Conservation (phyloP, 1,140 invertebrate genomes). For the Fopius arisanus region DNA sequence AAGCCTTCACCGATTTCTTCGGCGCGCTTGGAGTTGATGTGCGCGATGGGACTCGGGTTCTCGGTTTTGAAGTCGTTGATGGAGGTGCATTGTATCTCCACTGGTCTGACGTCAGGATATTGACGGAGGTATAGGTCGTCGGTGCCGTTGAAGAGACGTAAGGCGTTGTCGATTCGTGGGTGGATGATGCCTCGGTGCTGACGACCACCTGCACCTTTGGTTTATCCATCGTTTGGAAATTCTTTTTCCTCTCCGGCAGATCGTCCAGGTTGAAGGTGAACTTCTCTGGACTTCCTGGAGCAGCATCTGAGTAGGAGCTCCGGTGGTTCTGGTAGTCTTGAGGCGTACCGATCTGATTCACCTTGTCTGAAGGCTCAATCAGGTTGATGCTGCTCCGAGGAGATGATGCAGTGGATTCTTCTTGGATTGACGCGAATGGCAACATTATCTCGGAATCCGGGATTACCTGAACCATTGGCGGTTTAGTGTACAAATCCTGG, state of each 20-base stretch:
- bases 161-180: conserved; percentile 23
- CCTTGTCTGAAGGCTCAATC: neutral
- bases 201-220: conserved; percentile 46
- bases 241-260: neutral
- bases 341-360: neutral
- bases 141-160: conserved; percentile 22
- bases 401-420: neutral
- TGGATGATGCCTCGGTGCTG: conserved; percentile 44
- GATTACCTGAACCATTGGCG: conserved; percentile 65
- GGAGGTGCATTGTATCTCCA: conserved; percentile 56
- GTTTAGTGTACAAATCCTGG: conserved; percentile 66
- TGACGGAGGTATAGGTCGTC: conserved; percentile 32
- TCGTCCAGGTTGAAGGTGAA: conserved; percentile 52
- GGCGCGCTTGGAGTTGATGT: neutral
- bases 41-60: neutral
- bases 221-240: conserved; percentile 15
- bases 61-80: neutral
- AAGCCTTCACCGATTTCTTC: neutral
- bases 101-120: conserved; percentile 46
- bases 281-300: conserved; percentile 46
- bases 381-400: conserved; percentile 8
- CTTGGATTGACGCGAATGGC: conserved; percentile 21
- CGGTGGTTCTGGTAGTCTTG: conserved; percentile 41
- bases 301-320: conserved; percentile 40
- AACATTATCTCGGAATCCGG: conserved; percentile 37